Evolutionary conservation across 2,113 vertebrate genomes (phyloP), one percentile per base, ranked within the genome.

Genomic region (Tyto alba): DNA sequence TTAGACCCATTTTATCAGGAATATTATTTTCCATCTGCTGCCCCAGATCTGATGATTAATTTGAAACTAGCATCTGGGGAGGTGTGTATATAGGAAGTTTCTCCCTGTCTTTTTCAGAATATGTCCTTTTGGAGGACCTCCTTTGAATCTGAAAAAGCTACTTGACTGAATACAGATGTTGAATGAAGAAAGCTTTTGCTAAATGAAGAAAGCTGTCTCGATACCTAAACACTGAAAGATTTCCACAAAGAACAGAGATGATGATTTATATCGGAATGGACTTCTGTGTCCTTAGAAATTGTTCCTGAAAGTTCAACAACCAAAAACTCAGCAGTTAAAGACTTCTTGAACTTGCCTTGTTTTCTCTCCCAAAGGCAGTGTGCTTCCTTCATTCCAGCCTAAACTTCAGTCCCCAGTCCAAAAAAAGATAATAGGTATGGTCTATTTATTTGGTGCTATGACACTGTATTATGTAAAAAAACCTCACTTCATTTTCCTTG

Each of bases 11-110:
- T 90, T 95, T 72, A 92, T 87, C 74, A 85, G 77, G 57, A 89
- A 89, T 76, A 53, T 71, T 88, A 43, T 90, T 92, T 96, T 94
- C 80, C 77, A 73, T 95, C 60, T 90, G 83, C 69, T 93, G 40
- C 84, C 57, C 80, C 73, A 75, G 88, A 93, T 92, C 83, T 92
- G 83, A 88, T 90, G 71, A 94, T 88, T 90, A 86, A 85, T 95
- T 95, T 86, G 56, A 95, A 96, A 84, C 36, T 56, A 87, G 56
- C 68, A 53, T 88, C 68, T 81, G 73, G 57, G 64, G 90, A 93
- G 56, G 56, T 78, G 80, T 88, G 34, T 79, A 81, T 86, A n/a
- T 74, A 60, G 60, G 64, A 92, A 94, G 30, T 81, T 71, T 60
- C 52, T 84, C 84, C 56, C 76, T 84, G 72, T 5, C 41, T 71